phyloP scores from a whole-genome alignment of 2,888 invertebrate genomes.

The Cinara cedri region DNA sequence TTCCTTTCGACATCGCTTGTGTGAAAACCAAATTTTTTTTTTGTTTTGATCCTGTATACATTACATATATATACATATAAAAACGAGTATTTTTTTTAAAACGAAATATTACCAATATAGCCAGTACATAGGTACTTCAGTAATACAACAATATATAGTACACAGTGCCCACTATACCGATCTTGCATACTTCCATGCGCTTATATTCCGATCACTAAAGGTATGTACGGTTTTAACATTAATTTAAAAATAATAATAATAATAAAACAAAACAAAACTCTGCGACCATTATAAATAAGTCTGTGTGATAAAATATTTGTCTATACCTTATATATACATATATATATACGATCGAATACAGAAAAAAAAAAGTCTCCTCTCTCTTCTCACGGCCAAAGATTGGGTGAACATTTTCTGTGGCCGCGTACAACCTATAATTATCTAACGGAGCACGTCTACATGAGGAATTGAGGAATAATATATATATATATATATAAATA shows the following conservation, averaged over 20 bases:
- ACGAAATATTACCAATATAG: too few relatives aligned
- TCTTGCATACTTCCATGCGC: too few relatives aligned
- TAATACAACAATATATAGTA: too few relatives aligned
- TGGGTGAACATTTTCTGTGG: constrained; percentile 57
- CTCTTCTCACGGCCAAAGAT: constrained; percentile 57
- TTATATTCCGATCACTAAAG: neutral
- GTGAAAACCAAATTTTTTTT: too few relatives aligned
- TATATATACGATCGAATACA: constrained; percentile 44
- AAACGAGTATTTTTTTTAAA: too few relatives aligned
- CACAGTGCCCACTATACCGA: too few relatives aligned
- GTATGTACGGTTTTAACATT: constrained; percentile 29
- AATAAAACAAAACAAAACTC: too few relatives aligned
- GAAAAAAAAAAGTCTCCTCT: constrained; percentile 53
- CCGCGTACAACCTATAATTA: constrained; percentile 54
- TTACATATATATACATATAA: too few relatives aligned
- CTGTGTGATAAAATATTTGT: constrained; percentile 54
- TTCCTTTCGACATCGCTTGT: too few relatives aligned
- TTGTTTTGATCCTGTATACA: too few relatives aligned
- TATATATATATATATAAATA: neutral
- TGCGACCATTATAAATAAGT: constrained; percentile 29
- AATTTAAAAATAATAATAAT: constrained; percentile 35
- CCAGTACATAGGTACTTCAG: too few relatives aligned
- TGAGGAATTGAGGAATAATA: constrained; percentile 46
- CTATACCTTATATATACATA: constrained; percentile 20
- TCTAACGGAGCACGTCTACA: constrained; percentile 54